phyloP scores from a whole-genome alignment of 1,140 invertebrate genomes.

The Melitaea cinxia region DNA sequence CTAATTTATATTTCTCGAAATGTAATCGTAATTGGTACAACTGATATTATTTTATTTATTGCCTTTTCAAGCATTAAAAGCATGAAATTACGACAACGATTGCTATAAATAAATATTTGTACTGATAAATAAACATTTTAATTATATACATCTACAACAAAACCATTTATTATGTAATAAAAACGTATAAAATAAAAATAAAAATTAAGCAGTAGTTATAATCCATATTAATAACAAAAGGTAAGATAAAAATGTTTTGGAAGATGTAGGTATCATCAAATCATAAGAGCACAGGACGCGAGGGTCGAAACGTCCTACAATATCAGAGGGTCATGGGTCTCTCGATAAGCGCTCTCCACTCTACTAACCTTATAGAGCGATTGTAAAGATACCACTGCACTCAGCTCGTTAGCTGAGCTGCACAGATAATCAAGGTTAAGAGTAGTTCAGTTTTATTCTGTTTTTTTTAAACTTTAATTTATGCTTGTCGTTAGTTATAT shows the following conservation, averaged over 20 bases:
- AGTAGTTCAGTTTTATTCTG: conserved; percentile 14
- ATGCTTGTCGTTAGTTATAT: background rate
- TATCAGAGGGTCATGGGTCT: conserved; percentile 42
- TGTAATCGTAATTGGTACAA: no score
- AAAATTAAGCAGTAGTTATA: background rate
- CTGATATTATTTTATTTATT: no score
- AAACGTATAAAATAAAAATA: background rate
- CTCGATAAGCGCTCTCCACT: conserved; percentile 40
- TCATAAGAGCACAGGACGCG: conserved; percentile 36
- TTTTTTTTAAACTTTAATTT: conserved; percentile 1
- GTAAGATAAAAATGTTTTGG: conserved; percentile 8
- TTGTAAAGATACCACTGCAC: conserved; percentile 35
- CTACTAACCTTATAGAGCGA: conserved; percentile 42
- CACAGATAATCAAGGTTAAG: conserved; percentile 17
- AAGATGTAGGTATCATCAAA: conserved; percentile 22
- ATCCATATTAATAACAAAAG: background rate
- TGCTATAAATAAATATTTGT: no score
- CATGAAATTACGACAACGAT: no score
- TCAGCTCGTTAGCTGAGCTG: conserved; percentile 19
- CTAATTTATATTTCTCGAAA: no score
- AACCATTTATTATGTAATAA: no score
- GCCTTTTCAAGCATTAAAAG: no score
- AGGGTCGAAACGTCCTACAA: conserved; percentile 37
- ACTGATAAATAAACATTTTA: no score
- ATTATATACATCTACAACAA: no score